These are phyloP conservation scores for Halisarca cf. caerulea DNA, from an alignment of 37 sponge, comb jelly and placozoan genomes.

Conservation along the genomic window DNA sequence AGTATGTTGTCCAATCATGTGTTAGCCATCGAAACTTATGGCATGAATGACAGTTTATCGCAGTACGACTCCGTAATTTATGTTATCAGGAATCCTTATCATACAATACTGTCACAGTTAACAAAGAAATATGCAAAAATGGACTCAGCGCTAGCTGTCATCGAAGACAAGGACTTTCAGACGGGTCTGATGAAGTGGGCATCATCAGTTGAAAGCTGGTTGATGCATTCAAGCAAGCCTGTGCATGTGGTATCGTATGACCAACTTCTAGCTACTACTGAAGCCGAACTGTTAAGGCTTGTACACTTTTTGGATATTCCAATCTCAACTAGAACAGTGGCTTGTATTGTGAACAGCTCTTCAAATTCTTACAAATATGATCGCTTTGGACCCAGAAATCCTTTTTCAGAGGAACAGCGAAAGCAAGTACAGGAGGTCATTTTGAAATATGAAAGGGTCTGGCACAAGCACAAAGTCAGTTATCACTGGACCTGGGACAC, in stretches of 20 bases:
- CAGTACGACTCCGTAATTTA: neutral
- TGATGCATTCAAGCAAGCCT: too few relatives aligned
- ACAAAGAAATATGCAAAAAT: too few relatives aligned
- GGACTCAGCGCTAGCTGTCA: too few relatives aligned
- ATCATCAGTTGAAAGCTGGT: too few relatives aligned
- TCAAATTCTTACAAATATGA: neutral
- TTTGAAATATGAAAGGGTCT: neutral
- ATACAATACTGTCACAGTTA: neutral
- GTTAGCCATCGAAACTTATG: neutral
- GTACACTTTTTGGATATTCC: neutral
- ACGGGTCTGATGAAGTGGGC: too few relatives aligned
- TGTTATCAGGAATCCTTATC: conserved; percentile 3
- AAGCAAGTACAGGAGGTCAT: neutral
- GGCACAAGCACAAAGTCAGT: neutral
- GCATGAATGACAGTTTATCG: neutral
- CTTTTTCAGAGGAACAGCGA: neutral
- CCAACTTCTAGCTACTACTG: neutral
- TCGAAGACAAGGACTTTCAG: too few relatives aligned
- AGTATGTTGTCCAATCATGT: neutral
- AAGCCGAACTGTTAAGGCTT: neutral
- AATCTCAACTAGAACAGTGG: neutral
- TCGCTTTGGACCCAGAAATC: neutral
- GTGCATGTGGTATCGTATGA: conserved; percentile 7
- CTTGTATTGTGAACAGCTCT: neutral
- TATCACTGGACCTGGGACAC: neutral